Conservation (phyloP, 2,113 vertebrate species). For the Toxostoma redivivum region DNA sequence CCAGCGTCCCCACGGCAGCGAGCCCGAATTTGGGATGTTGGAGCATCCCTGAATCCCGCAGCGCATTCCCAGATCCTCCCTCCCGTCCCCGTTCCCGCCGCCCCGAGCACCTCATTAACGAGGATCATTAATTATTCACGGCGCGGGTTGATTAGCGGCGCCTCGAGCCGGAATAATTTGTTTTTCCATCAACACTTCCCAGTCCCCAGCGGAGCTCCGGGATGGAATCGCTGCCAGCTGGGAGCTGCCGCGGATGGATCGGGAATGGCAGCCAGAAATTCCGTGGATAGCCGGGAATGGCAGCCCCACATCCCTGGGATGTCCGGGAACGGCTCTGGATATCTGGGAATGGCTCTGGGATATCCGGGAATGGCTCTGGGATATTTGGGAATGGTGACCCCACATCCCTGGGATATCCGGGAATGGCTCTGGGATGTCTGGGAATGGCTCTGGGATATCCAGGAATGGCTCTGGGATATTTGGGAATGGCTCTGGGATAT, state of each 20-base stretch:
- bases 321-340: neutral
- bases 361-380: neutral
- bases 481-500: neutral
- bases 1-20: too few species aligned
- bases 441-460: too few species aligned
- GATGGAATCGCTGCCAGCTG: neutral
- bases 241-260: neutral
- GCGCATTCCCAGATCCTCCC: neutral
- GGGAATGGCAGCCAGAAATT: neutral
- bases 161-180: neutral
- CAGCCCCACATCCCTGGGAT: neutral
- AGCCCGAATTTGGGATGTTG: fast-evolving
- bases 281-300: neutral
- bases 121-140: neutral
- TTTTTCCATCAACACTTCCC: constrained; percentile 28
- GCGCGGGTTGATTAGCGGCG: neutral
- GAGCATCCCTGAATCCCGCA: fast-evolving
- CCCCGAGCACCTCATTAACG: neutral
- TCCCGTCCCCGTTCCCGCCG: neutral
- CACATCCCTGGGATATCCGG: neutral
- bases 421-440: neutral
- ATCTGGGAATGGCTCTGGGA: neutral
- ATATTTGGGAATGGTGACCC: neutral
- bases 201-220: neutral
- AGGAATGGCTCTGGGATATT: neutral